phyloP scores from a whole-genome alignment of 2,888 invertebrate species.

The Dusona sp. region DNA sequence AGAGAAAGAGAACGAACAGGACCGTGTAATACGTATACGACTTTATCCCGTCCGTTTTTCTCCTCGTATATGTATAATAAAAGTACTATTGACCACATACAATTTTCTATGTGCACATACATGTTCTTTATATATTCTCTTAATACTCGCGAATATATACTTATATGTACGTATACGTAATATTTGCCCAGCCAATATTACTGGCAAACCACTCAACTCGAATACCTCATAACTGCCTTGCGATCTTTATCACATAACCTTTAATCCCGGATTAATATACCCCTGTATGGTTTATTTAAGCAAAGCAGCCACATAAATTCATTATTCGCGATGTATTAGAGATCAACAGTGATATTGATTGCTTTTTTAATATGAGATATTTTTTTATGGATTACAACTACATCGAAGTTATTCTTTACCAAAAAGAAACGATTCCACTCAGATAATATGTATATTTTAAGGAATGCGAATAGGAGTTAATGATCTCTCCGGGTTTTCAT shows the following conservation, averaged over 20 bases:
- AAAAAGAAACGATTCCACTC: neutral
- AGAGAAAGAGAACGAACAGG: slow-evolving; percentile 55
- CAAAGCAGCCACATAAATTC: slow-evolving; percentile 34
- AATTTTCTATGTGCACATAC: neutral
- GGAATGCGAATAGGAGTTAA: neutral
- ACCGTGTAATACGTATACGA: slow-evolving; percentile 54
- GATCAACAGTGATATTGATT: neutral
- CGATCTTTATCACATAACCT: slow-evolving; percentile 40
- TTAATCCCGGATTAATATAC: slow-evolving; percentile 28
- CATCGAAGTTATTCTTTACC: neutral
- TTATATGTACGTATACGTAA: neutral
- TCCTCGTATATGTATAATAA: slow-evolving; percentile 5
- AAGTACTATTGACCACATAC: slow-evolving; percentile 41
- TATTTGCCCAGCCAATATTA: neutral
- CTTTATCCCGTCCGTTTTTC: slow-evolving; percentile 11
- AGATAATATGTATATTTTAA: no score
- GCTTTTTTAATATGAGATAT: neutral
- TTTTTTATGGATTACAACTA: neutral
- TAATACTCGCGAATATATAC: neutral
- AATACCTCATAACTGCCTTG: slow-evolving; percentile 9
- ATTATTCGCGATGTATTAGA: neutral
- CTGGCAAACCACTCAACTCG: neutral
- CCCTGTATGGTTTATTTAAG: slow-evolving; percentile 44
- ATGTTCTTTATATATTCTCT: neutral
- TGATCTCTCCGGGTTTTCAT: neutral